Evolutionary conservation across 2,888 invertebrate genomes (phyloP), one percentile per base, ranked within the genome.

Genomic region (Apodemia duryi): DNA sequence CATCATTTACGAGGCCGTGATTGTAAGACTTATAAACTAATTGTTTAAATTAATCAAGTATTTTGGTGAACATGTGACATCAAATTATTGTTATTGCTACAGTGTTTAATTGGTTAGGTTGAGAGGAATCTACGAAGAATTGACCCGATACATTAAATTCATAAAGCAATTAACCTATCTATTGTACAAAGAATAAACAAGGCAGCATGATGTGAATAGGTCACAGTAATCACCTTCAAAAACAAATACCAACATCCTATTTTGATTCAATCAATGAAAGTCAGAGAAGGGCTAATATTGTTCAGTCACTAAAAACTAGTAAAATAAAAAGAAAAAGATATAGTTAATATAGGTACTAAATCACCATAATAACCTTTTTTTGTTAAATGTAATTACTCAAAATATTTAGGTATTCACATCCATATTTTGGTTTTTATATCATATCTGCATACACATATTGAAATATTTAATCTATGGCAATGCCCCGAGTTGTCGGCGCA

Each of bases 401-500:
- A 21, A 46, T 46, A 46, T 46, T 46, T 46, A 46, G 46, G 29
- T 57, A 28, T 54, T 54, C 29, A 10, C 46, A 10, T 29, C 54
- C 28, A 57, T 57, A 54, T 57, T 57, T 32, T 32, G 54, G 54
- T 57, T 57, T 57, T 10, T 28, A 52, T 52, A 28, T 52, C 29
- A 54, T 21, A 29, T 35, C 49, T 61, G 60, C 46, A 46, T 43
- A 46, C 64, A 10, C 64, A 10, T 35, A 65, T 69, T 69, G n/a
- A 49, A 49, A 73, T 76, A 76, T 73, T 79, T 21, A 21, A 21
- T 21, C 77, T 81, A 74, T 77, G 77, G 73, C 72, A 71, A 72
- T 79, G 82, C 77, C 79, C 79, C 79, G 76, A 75, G 76, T 74
- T 79, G 66, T 75, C 80, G 79, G 80, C 82, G 85, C 89, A 86